Evolutionary conservation across 2,113 vertebrate genomes (phyloP), one percentile per base, ranked within the genome.

Genomic region (Australoheros scitulus): DNA sequence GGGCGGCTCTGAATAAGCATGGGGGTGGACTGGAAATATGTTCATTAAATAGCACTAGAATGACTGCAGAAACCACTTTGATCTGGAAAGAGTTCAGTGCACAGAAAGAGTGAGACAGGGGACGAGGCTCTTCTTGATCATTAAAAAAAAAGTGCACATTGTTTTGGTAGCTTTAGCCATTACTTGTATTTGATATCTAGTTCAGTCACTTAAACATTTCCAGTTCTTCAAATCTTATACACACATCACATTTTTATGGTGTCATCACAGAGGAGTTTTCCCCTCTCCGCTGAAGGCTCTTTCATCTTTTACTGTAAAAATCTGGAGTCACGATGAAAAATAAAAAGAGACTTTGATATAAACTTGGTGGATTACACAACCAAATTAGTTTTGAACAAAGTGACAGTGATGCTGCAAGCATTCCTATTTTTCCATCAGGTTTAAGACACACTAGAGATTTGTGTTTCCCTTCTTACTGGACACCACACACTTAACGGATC

Each of bases 1-100:
- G 91, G 90, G 87, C 72, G 79, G 78, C 89, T 88, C 83, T 85
- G 88, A 90, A 91, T 88, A 90, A 90, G 87, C 41, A 87, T 86
- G 90, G 91, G 89, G 91, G 92, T 63, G 91, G 91, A 91, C 88
- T 87, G 87, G 89, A 85, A 91, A 92, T 90, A 88, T 91, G 86
- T 93, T 94, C 89, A 87, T 92, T 93, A 91, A 89, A 88, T 79
- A 90, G 86, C n/a, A 83, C 61, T 61, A 87, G 82, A 88, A 89
- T 85, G 72, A 89, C 79, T 88, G 83, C 79, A 80, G 78, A 36
- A 50, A 70, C 72, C 13, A 82, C 91, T 92, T 89, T 93, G 86
- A 93, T 93, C 81, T 77, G 55, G 74, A 38, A 61, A 82, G 80
- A 76, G 68, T 34, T 52, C 15, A 50, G 56, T 15, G 20, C 17